Base-by-base conservation (phyloP, 2,888 invertebrate genomes). In the Parnassius orleans region DNA sequence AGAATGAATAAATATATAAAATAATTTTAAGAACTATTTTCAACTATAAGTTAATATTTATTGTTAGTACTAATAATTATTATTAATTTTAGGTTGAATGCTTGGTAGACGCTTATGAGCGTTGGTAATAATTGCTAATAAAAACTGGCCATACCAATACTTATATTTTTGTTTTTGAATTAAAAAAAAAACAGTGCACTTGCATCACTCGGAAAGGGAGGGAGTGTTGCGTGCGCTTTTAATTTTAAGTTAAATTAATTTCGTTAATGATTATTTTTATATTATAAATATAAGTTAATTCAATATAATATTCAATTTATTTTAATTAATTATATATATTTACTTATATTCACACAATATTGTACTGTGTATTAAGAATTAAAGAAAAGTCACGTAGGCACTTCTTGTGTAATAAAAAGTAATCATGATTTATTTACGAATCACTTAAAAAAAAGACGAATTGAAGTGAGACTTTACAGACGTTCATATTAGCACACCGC, bases 151-250 rank as follows among this genome's bases (percentile, higher is more conserved):
- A 52, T 53, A 24, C 15, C 42, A 10, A 33, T 56, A 3, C 46
- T 46, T 43, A 3, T 46, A 52, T 47, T 52, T 53, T 52, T 64
- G 47, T 60, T 65, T 59, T 61, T 62, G 71, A 71, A 69, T 61
- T 71, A 71, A 69, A 71, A 73, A 70, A 68, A 70, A 73, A 73
- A 65, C 69, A 79, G 80, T 81, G 77, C 76, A 72, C 71, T 72
- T 63, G 71, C 71, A 61, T 68, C 72, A 67, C 57, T 78, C 75
- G 72, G 61, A 60, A 44, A 63, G 53, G 62, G 68, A 50, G 65
- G 78, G 69, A 72, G 78, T 73, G 70, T 72, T 71, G 67, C 66
- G 66, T 60, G 77, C 73, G 73, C 75, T 76, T 73, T 69, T 66
- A 72, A 61, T 65, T 71, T 72, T 74, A 72, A 72, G 70, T 72